These are phyloP conservation scores for Clytia hemisphaerica DNA, from an alignment of 30 jellyfish, hydroid and myxozoan species.

Conservation along the genomic window DNA sequence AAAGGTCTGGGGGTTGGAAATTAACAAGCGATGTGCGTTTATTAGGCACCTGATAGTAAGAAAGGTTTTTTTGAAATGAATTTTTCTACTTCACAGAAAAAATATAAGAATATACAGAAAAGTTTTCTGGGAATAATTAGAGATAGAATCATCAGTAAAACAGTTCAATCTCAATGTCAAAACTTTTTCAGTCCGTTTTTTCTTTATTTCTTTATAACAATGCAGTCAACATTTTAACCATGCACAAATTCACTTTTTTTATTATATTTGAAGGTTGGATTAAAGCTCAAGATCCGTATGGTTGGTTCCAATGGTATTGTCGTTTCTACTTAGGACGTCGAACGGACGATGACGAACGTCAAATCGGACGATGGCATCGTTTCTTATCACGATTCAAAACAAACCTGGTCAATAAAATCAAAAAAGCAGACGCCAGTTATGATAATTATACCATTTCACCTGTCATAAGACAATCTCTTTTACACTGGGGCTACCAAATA, in stretches of 20 bases:
- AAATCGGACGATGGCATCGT: constrained; percentile 32
- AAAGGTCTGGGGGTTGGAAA: too few species aligned
- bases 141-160: too few species aligned
- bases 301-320: constrained; percentile 52
- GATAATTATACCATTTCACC: constrained; percentile 29
- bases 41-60: too few species aligned
- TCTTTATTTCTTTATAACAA: too few species aligned
- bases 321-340: constrained; percentile 37
- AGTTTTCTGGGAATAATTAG: too few species aligned
- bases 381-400: constrained; percentile 22
- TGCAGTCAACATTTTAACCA: not conserved
- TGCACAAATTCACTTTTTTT: not conserved
- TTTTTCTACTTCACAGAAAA: too few species aligned
- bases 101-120: too few species aligned
- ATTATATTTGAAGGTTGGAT: constrained; percentile 25
- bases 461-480: constrained; percentile 32
- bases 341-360: constrained; percentile 33
- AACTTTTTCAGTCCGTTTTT: too few species aligned
- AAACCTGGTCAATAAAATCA: constrained; percentile 21
- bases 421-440: constrained; percentile 8
- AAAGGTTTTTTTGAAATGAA: too few species aligned
- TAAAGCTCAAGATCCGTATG: constrained; percentile 35
- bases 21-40: too few species aligned
- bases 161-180: too few species aligned
- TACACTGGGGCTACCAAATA: constrained; percentile 31